phyloP scores from a whole-genome alignment of 2,797 vertebrate genomes.

The Clarias fuscus region DNA sequence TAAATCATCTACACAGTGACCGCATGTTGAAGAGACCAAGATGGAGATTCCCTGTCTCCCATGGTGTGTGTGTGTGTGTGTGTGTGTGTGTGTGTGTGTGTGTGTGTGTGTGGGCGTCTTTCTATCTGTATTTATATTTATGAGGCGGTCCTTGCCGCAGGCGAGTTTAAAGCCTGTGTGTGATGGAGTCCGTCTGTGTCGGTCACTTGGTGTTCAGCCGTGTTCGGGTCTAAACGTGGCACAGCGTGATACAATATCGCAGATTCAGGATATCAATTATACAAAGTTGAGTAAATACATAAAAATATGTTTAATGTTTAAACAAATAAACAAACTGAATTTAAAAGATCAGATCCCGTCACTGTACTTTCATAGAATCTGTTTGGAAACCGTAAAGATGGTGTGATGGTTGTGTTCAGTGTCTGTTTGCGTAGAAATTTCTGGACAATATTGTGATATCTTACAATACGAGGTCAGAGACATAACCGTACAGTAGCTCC shows the following conservation, averaged over 20 bases:
- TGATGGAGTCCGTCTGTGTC: not conserved
- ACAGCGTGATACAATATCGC: not conserved
- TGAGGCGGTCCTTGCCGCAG: not conserved
- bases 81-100: not conserved
- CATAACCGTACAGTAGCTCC: too few species aligned
- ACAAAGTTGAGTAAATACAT: not conserved
- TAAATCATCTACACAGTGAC: not conserved
- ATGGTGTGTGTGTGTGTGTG: not conserved
- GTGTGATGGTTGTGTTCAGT: too few species aligned
- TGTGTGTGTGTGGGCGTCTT: conserved; percentile 7
- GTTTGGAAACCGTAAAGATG: not conserved
- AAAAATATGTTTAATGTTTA: not conserved
- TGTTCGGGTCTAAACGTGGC: not conserved
- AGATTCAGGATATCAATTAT: not conserved
- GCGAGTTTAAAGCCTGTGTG: not conserved
- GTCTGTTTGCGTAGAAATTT: too few species aligned
- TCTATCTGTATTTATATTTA: not conserved
- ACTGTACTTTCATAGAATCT: not conserved
- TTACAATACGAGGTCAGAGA: too few species aligned
- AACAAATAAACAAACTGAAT: not conserved
- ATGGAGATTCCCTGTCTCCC: not conserved
- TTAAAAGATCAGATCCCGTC: not conserved
- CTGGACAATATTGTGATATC: too few species aligned
- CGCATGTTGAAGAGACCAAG: not conserved
- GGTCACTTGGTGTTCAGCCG: not conserved